Percentiles rank a stretch among this genome's conserved stretches.
These are phyloP conservation scores for Tinamus major DNA, from an alignment of 2,797 vertebrate species.

Conservation along the genomic window DNA sequence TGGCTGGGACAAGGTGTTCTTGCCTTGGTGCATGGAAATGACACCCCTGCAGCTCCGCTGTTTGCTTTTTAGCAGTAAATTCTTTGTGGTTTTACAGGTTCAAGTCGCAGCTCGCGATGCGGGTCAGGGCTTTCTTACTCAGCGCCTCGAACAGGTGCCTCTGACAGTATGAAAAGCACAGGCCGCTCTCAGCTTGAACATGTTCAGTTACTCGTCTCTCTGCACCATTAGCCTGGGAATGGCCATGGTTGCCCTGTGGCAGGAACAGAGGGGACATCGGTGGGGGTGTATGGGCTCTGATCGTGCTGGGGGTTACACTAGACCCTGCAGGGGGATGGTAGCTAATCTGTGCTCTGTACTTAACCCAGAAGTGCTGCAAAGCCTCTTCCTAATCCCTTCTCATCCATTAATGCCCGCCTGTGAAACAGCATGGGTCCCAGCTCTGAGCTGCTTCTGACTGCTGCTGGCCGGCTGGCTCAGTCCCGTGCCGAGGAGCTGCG, in stretches of 20 bases:
- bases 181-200: neutral
- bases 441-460: neutral
- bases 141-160: neutral
- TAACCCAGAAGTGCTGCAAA: neutral
- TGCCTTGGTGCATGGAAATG: conserved; percentile 7
- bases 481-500: neutral
- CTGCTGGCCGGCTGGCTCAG: neutral
- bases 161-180: neutral
- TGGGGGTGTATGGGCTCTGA: neutral
- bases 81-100: conserved; percentile 60
- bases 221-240: neutral
- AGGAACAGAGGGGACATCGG: neutral
- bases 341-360: neutral
- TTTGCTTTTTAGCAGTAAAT: conserved; percentile 66
- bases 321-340: neutral
- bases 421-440: neutral
- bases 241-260: neutral
- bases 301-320: rapidly evolving
- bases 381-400: neutral
- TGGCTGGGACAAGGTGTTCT: conserved; percentile 66
- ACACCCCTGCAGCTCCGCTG: conserved; percentile 48
- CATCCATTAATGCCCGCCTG: neutral
- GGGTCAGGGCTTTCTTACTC: neutral
- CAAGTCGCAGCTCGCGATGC: neutral
- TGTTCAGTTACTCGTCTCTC: neutral